Base-by-base conservation (phyloP, 2,113 vertebrate genomes). In the Callipepla californica region DNA sequence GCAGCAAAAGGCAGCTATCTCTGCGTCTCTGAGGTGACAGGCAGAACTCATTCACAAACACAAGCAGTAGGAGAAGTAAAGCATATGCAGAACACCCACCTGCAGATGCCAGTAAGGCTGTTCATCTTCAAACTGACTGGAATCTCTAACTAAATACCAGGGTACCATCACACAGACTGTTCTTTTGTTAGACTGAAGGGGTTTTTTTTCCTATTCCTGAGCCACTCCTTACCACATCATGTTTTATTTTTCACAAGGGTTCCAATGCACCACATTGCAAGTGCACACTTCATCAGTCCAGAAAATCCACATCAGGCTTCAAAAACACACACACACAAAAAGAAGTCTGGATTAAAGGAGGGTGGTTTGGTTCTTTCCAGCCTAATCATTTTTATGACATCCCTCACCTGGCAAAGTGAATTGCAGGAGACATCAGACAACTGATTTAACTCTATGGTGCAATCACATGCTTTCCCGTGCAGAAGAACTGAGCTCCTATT, bases 161-260 rank as follows among this genome's bases (percentile, higher is more conserved):
- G 90, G 82, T 81, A 86, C 87, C 94, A 83, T 85, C 96, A 95
- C 87, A 92, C 79, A 91, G 85, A 25, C 73, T 93, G 80, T 88
- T 94, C 90, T 81, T 92, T 84, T 80, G 8, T 90, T 88, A 94
- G 76, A 88, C 89, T 92, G 80, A 91, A 96, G 92, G 82, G 69
- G 34, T 94, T 95, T 95, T 90, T 96, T 94, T 90, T 91, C 85
- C 58, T 88, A 91, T 90, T 94, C 87, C 94, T 87, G 59, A 95
- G 66, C 88, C 79, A 68, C 83, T 92, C 82, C 91, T 93, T 86
- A 92, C 73, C 84, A 90, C 73, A 92, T 88, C 80, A 85, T 73
- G 62, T 88, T 96, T 95, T 95, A 85, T 94, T 93, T 95, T 95
- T 94, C 94, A 94, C 87, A 83, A 86, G 92, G 70, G 76, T 70